phyloP scores from a whole-genome alignment of 2,797 vertebrate species.

The Selene dorsalis region DNA sequence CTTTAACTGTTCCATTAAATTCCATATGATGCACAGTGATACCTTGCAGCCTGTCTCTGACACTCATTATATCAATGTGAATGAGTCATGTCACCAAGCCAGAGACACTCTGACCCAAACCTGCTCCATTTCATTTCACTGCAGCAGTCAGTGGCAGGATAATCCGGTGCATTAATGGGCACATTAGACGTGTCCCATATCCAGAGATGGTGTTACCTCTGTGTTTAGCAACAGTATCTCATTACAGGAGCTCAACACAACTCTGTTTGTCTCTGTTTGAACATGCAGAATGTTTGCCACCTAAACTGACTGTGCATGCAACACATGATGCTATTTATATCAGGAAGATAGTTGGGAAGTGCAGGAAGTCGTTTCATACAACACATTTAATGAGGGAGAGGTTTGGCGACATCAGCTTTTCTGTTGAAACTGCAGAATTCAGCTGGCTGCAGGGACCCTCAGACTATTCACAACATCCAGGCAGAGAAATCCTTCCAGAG shows the following conservation, averaged over 20 bases:
- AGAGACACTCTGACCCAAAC: constrained; percentile 2
- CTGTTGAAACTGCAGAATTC: constrained; percentile 48
- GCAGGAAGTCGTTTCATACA: constrained; percentile 21
- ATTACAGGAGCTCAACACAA: constrained; percentile 47
- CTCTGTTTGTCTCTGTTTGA: constrained; percentile 42
- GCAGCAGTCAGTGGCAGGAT: neutral
- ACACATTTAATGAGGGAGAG: constrained; percentile 31
- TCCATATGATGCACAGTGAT: neutral
- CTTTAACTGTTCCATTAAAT: neutral
- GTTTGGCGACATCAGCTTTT: constrained; percentile 24
- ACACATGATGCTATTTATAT: constrained; percentile 47
- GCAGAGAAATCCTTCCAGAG: no score
- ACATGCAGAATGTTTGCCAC: constrained; percentile 47
- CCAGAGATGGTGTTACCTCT: constrained; percentile 23
- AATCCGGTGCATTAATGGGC: constrained; percentile 2
- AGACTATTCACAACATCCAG: neutral
- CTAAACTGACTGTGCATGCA: constrained; percentile 20
- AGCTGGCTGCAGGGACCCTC: neutral
- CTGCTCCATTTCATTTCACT: neutral
- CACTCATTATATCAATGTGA: neutral
- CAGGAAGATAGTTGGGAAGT: constrained; percentile 39
- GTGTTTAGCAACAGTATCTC: constrained; percentile 45
- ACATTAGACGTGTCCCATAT: constrained; percentile 20
- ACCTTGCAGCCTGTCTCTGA: neutral
- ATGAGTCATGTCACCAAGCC: neutral